Percentiles rank a stretch among this genome's conserved stretches.
phyloP scores from a whole-genome alignment of 2,888 invertebrate genomes.

The Elegia similella region DNA sequence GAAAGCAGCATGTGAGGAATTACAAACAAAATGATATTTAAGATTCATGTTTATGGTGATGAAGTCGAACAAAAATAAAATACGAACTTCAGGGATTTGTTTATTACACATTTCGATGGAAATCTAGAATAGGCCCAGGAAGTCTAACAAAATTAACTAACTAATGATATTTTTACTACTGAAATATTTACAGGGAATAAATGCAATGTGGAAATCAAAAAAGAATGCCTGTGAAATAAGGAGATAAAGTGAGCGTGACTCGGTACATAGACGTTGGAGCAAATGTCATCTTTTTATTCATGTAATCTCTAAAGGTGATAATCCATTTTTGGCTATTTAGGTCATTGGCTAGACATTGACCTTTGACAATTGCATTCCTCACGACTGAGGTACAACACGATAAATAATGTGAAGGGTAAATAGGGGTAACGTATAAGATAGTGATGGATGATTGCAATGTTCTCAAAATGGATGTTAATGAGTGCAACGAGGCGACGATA shows the following conservation, averaged over 20 bases:
- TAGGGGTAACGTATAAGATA: conserved; percentile 52
- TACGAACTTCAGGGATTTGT: not conserved
- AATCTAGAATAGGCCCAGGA: not conserved
- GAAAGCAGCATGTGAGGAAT: conserved; percentile 78
- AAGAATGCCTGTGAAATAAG: conserved; percentile 70
- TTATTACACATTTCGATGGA: too few species aligned
- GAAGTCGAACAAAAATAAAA: not conserved
- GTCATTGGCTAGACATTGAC: conserved; percentile 42
- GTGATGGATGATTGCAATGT: conserved; percentile 56
- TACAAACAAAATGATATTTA: conserved; percentile 59
- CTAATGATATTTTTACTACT: conserved; percentile 10
- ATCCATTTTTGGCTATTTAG: conserved; percentile 60
- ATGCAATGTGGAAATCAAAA: conserved; percentile 38
- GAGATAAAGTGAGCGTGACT: conserved; percentile 63
- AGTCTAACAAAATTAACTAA: not conserved
- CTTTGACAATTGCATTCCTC: conserved; percentile 44
- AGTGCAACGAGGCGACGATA: conserved; percentile 63
- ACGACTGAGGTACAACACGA: conserved; percentile 52
- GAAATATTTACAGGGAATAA: conserved; percentile 23
- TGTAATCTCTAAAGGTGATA: conserved; percentile 62
- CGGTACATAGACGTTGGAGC: conserved; percentile 72
- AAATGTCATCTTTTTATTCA: conserved; percentile 73
- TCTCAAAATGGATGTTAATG: conserved; percentile 56
- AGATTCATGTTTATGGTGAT: conserved; percentile 21
- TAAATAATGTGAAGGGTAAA: conserved; percentile 46